Conservation (phyloP, 2,888 invertebrate genomes). For the Brachyptera risi region DNA sequence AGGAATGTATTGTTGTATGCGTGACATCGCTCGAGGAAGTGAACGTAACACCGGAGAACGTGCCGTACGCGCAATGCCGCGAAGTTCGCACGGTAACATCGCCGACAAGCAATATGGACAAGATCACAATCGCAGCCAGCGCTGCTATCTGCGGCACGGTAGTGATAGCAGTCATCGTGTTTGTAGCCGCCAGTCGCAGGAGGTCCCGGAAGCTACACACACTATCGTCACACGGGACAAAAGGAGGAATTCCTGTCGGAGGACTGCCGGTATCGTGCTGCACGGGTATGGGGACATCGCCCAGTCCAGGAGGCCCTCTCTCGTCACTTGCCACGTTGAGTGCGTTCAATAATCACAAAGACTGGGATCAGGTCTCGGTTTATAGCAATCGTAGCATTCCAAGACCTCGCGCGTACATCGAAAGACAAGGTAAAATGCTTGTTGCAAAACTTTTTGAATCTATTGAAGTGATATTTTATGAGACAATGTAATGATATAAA, state of each 20-base stretch:
- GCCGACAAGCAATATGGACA: conserved; percentile 87
- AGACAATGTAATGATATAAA: no score
- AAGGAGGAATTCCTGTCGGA: conserved; percentile 26
- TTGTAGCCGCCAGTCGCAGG: conserved; percentile 80
- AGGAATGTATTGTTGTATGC: conserved; percentile 92
- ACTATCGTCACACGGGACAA: conserved; percentile 55
- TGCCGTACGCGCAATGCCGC: conserved; percentile 80
- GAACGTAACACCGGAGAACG: conserved; percentile 80
- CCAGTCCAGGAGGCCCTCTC: conserved; percentile 74
- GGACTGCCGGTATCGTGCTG: conserved; percentile 79
- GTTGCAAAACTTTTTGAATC: no score
- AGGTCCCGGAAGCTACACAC: conserved; percentile 67
- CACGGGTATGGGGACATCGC: conserved; percentile 64
- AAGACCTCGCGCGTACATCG: conserved; percentile 78
- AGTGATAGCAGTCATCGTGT: conserved; percentile 83
- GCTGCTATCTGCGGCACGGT: conserved; percentile 91
- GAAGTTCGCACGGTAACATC: conserved; percentile 83
- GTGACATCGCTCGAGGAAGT: conserved; percentile 87
- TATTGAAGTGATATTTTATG: no score
- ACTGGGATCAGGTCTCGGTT: conserved; percentile 85
- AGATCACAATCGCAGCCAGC: conserved; percentile 89
- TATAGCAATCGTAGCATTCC: conserved; percentile 89
- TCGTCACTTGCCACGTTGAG: conserved; percentile 79
- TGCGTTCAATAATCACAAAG: conserved; percentile 60
- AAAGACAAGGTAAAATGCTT: conserved; percentile 54